These are phyloP conservation scores for Stenodema calcarata DNA, from an alignment of 2,888 invertebrate species.

Conservation along the genomic window DNA sequence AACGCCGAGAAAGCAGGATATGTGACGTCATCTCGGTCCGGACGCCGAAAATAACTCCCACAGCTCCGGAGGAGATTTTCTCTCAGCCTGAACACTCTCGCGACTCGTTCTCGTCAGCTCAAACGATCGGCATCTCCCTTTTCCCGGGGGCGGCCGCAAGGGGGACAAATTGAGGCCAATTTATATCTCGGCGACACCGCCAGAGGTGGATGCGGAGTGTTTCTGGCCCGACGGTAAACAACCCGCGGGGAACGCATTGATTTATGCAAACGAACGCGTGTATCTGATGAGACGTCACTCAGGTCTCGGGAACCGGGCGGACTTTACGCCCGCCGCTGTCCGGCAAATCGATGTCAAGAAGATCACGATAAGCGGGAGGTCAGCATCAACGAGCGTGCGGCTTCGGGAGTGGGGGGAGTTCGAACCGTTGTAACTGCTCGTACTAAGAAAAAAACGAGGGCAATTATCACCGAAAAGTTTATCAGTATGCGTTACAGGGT, in stretches of 20 bases:
- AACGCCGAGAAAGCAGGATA: neutral
- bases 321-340: neutral
- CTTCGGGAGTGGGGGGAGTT: too few species aligned
- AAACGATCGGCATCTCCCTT: neutral
- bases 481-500: too few species aligned
- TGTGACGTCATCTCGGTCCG: neutral
- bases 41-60: neutral
- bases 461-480: too few species aligned
- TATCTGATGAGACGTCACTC: constrained; percentile 28
- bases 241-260: neutral
- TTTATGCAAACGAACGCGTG: constrained; percentile 24
- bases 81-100: neutral
- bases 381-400: neutral
- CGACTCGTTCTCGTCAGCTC: neutral
- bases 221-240: neutral
- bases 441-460: too few species aligned
- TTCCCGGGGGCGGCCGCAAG: neutral
- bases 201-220: neutral
- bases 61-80: neutral
- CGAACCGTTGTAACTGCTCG: too few species aligned
- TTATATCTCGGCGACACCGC: constrained; percentile 2
- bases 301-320: neutral
- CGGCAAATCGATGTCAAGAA: neutral
- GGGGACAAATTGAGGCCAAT: constrained; percentile 31
- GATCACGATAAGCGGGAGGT: neutral